phyloP scores from a whole-genome alignment of 35 echinoderm and acorn worm genomes.

The Strongylocentrotus purpuratus region DNA sequence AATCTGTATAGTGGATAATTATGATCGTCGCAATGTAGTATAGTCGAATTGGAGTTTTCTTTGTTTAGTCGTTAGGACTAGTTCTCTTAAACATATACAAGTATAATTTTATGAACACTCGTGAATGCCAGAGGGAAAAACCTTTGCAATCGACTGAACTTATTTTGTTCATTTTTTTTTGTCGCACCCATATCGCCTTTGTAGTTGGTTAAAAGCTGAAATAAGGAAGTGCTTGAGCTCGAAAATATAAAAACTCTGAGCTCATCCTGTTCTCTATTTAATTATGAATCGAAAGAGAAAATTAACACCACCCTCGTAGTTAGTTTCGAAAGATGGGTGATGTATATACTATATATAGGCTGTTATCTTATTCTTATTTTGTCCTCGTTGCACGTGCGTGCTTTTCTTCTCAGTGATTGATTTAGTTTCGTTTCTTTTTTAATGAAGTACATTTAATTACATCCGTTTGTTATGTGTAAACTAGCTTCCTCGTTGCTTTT shows the following conservation, averaged over 20 bases:
- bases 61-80: neutral
- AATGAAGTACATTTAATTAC: neutral
- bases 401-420: neutral
- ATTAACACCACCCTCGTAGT: neutral
- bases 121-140: neutral
- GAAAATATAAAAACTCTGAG: neutral
- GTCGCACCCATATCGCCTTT: neutral
- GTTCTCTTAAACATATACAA: neutral
- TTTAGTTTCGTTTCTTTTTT: neutral
- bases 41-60: neutral
- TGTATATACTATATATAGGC: neutral
- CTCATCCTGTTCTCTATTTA: conserved; percentile 19
- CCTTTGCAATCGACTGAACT: neutral
- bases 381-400: neutral
- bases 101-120: conserved; percentile 14
- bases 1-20: neutral
- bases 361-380: neutral
- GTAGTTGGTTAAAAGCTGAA: neutral
- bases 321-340: conserved; percentile 7
- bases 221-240: neutral
- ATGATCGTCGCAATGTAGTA: neutral
- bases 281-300: conserved; percentile 39
- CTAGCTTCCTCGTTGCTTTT: neutral
- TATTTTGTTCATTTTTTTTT: neutral
- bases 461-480: neutral